Evolutionary conservation across 64 coral and sea anemone species (phyloP).

Genomic region (Stichodactyla helianthus): DNA sequence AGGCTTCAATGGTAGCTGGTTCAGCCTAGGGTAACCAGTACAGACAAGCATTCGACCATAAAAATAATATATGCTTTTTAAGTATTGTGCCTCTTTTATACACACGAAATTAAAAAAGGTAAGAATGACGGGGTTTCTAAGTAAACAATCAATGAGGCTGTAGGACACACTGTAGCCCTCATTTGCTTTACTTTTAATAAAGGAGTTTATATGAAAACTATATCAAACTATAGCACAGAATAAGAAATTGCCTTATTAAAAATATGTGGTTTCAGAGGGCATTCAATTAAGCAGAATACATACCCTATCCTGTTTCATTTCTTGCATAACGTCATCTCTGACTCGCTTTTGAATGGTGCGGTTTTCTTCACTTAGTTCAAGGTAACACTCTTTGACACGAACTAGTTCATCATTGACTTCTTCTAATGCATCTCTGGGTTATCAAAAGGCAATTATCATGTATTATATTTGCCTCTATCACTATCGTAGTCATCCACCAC

Average conservation of each 20-base stretch:
- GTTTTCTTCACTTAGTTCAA: constrained; percentile 81
- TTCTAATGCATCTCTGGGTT: constrained; percentile 60
- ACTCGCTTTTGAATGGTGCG: constrained; percentile 64
- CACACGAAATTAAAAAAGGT: no score
- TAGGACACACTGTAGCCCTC: no score
- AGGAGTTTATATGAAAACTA: no score
- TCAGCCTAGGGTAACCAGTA: constrained; percentile 37
- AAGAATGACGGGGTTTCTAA: no score
- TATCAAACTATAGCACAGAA: no score
- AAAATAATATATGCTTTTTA: no score
- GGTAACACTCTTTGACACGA: constrained; percentile 88
- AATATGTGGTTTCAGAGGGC: no score
- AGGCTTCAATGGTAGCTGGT: constrained; percentile 32
- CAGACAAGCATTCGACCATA: not conserved
- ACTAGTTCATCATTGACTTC: constrained; percentile 64
- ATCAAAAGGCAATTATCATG: not conserved
- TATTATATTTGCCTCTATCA: not conserved
- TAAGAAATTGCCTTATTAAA: no score
- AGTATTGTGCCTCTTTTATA: no score
- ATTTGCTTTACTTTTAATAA: no score
- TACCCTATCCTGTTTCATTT: constrained; percentile 55
- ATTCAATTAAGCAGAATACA: not conserved
- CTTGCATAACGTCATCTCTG: constrained; percentile 30
- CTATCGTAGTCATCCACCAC: not conserved
- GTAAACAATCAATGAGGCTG: no score